Evolutionary conservation across 2,113 vertebrate species (phyloP).

Genomic region (Anseranas semipalmata): DNA sequence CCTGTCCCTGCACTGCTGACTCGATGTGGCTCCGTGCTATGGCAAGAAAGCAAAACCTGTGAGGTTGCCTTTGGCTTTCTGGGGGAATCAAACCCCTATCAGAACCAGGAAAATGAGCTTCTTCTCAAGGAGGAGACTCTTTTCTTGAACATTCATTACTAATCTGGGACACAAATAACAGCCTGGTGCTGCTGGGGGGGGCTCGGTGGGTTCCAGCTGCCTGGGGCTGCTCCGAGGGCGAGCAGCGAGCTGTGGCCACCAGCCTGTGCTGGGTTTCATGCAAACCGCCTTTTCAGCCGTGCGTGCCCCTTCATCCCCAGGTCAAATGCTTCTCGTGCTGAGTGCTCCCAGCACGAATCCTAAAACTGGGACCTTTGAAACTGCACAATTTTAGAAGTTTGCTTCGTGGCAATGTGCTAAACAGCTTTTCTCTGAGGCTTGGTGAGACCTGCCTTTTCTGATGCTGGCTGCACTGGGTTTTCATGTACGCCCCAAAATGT

Average conservation of each 20-base stretch:
- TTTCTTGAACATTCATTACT: not conserved
- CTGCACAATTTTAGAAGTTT: not conserved
- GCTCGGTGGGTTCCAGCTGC: not conserved
- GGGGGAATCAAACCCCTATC: not conserved
- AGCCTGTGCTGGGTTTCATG: not conserved
- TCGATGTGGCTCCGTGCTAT: not conserved
- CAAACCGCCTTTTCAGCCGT: not conserved
- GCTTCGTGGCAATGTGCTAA: rapidly evolving
- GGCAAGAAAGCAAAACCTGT: not conserved
- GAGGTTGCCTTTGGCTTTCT: not conserved
- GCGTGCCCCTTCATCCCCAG: not conserved
- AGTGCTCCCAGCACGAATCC: not conserved
- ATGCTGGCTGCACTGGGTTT: rapidly evolving
- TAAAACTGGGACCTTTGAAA: not conserved
- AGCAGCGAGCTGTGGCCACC: not conserved
- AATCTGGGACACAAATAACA: too few species aligned
- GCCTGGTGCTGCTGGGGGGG: too few species aligned
- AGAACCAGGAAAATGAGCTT: not conserved
- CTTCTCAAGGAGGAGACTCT: not conserved
- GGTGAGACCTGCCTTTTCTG: not conserved
- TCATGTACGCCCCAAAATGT: not conserved
- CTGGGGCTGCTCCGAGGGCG: not conserved
- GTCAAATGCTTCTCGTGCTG: not conserved
- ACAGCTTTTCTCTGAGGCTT: not conserved
- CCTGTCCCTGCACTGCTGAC: not conserved